A percentile compares a stretch with the other conserved stretches of the same genome.
Evolutionary conservation across 1,140 invertebrate genomes (phyloP).

Genomic region (Bombus pascuorum): DNA sequence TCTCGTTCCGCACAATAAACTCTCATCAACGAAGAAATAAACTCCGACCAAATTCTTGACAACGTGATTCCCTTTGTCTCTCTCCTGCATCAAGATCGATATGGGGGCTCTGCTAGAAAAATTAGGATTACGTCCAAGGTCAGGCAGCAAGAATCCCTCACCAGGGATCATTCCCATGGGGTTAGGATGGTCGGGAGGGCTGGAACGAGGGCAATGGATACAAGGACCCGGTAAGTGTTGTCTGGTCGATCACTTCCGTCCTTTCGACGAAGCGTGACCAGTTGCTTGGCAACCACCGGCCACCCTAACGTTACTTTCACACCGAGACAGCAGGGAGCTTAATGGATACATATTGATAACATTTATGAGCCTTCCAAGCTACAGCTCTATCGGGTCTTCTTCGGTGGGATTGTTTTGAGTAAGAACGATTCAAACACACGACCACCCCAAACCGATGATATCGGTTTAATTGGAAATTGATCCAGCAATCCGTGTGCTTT

Average conservation of each 20-base stretch:
- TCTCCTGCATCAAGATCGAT: neutral
- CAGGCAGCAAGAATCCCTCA: neutral
- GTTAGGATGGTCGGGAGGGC: neutral
- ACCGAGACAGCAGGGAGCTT: neutral
- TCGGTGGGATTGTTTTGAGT: neutral
- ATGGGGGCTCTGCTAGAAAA: neutral
- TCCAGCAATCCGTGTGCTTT: neutral
- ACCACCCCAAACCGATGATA: neutral
- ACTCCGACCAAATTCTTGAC: neutral
- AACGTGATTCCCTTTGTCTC: neutral
- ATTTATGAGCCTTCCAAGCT: neutral
- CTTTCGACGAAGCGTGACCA: slow-evolving; percentile 6
- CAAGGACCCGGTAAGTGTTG: slow-evolving; percentile 13
- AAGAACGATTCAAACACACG: no score
- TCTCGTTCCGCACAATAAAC: neutral
- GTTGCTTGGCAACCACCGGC: slow-evolving; percentile 3
- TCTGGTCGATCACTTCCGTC: slow-evolving; percentile 21
- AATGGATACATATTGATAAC: slow-evolving; percentile 21
- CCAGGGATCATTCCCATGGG: neutral
- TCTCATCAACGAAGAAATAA: no score
- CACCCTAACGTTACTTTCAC: neutral
- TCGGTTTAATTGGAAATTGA: neutral
- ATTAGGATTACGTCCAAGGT: slow-evolving; percentile 7
- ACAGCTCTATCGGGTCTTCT: neutral
- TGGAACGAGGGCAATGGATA: slow-evolving; percentile 3